Base-by-base conservation (phyloP, 1,140 invertebrate genomes). In the Ips nitidus region DNA sequence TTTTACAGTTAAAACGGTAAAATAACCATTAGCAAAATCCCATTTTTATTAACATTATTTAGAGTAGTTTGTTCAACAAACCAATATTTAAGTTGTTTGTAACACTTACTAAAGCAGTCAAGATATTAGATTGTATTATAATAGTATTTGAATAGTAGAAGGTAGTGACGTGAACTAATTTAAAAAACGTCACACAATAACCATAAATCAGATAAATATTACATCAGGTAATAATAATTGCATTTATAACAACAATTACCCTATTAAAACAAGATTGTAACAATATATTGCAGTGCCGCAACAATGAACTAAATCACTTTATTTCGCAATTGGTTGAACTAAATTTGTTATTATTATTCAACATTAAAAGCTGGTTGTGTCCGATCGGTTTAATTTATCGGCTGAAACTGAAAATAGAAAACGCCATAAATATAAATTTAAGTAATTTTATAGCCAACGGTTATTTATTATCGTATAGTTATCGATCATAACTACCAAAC, bases 261-360 rank as follows among this genome's bases (percentile, higher is more conserved):
- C 66, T 52, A 67, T 67, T 62, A 69, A 71, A 68, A 69, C 52
- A 60, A 60, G 66, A 55, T 41, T 69, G 57, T 61, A 69, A 69
- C 66, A 69, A 69, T 69, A 69, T 69, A 69, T 62, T 55, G 66
- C 59, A 47, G 42, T 67, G 64, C 45, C 41, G 64, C 61, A 66
- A 66, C 57, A 66, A 61, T 62, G 47, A 61, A 61, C 63, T 71
- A 66, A 66, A 63, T 71, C 58, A 61, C 45, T 47, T 40, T 43
- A 57, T 71, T 57, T 63, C 47, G 66, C 65, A 71, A 71, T 52
- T 7, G 56, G n/a, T 4, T 71, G 58, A 22, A 52, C 52, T 66
- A 37, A 50, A 66, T 71, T 71, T 71, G 40, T 60, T 71, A 41
- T 60, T 71, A 41, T 60, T 71, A 66, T 71, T 66, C 56, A 71